A percentile compares a stretch with the other conserved stretches of the same genome.
Conservation (phyloP, 2,888 invertebrate genomes). For the Silvanus unidentatus region DNA sequence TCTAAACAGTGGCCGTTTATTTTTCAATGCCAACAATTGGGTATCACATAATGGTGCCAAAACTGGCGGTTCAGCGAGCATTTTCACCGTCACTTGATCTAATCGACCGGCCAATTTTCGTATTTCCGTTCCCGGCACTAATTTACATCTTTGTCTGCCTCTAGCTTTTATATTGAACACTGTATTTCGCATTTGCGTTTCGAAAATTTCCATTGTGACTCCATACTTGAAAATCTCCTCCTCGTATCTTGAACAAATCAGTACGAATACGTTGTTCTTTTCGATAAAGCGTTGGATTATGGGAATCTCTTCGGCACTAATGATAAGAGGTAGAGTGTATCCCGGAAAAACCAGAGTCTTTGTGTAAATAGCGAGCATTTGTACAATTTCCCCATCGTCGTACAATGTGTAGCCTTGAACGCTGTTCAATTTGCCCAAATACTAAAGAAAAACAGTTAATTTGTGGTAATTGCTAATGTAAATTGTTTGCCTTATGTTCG, state of each 20-base stretch:
- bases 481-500: conserved; percentile 39
- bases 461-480: not conserved
- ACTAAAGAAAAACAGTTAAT: conserved; percentile 28
- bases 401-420: conserved; percentile 43
- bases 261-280: conserved; percentile 59
- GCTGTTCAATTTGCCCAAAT: conserved; percentile 41
- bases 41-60: conserved; percentile 51
- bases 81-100: conserved; percentile 56
- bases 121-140: conserved; percentile 45
- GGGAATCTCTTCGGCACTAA: conserved; percentile 50
- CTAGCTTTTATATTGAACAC: conserved; percentile 59
- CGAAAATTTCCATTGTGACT: conserved; percentile 62
- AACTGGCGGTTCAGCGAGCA: conserved; percentile 62
- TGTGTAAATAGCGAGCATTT: conserved; percentile 40
- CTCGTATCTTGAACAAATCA: conserved; percentile 50
- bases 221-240: conserved; percentile 46
- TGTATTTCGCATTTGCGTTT: conserved; percentile 56
- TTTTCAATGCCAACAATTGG: conserved; percentile 47
- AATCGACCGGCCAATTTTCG: conserved; percentile 41
- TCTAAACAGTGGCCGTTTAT: conserved; percentile 39
- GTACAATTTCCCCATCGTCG: conserved; percentile 39
- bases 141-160: conserved; percentile 68
- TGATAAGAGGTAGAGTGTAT: conserved; percentile 69
- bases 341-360: conserved; percentile 67
- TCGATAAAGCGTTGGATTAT: conserved; percentile 55